Base-by-base conservation (phyloP, 2,797 vertebrate species). In the Lindbergichthys nudifrons region DNA sequence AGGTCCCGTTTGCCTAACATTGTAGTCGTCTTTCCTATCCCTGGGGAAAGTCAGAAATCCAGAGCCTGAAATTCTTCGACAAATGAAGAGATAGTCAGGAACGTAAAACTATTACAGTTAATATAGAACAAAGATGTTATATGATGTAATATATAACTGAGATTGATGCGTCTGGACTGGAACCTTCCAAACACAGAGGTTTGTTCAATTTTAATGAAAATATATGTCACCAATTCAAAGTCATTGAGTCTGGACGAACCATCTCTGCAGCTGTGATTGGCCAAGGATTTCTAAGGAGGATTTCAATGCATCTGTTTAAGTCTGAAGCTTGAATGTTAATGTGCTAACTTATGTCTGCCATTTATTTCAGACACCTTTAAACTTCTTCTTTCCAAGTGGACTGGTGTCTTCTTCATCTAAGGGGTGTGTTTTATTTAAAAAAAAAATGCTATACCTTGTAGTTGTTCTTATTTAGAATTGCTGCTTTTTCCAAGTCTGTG, bases 271-370 rank as follows among this genome's bases (percentile, higher is more conserved):
- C 70, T 70, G 23, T 32, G 78, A 88, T 65, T 87, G 84, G 83
- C 73, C 68, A 85, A 86, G 89, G 86, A 88, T 90, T 92, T 93
- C 79, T 77, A 77, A 82, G 48, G 42, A 81, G 83, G 80, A 85
- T 89, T 94, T 93, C 94, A 95, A 94, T 95, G 94, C 92, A 95
- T 95, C 90, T 95, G 89, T 84, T 95, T 95, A 95, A 93, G 90
- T 75, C 60, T 41, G 69, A 81, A 69, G 63, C 83, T 91, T 94
- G 89, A 92, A 94, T 95, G 87, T 94, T 94, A 94, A 94, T 91
- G 79, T 70, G 60, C 50, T 67, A 42, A 63, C 61, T 51, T 30
- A 16, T 64, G 57, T 69, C 67, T 52, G 46, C 23, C 32, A n/a
- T 66, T 39, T n/a, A 42, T 53, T 82, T 77, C 42, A 42, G 36